Evolutionary conservation across 2,797 vertebrate genomes (phyloP), one percentile per base, ranked within the genome.

Genomic region (Gymnodraco acuticeps): DNA sequence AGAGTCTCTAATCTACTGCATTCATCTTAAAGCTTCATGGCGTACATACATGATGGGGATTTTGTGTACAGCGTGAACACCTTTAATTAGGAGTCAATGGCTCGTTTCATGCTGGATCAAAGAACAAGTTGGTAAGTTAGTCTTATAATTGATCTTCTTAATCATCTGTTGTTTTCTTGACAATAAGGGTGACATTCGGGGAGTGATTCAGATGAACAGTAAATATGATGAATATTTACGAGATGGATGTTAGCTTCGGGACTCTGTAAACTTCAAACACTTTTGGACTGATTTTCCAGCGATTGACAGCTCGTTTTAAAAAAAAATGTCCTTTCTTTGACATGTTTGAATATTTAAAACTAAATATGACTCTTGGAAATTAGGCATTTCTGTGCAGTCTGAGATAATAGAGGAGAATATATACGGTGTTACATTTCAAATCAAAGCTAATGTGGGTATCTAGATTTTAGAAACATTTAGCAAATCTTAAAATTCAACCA

Each of bases 1-100:
- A 5, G 67, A 67, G 70, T 38, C 75, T 63, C 68, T 53, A 73
- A 58, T 77, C 58, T 48, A 11, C 46, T 15, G 51, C 41, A 50
- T 63, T 73, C 20, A 48, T 82, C 61, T 27, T 2, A 42, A 54
- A 60, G 65, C 64, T 56, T 47, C 48, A n/a, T 60, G 50, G 13
- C 13, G 17, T 14, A 45, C 20, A 56, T 17, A 16, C 14, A 59
- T 54, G 4, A 13, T 27, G 27, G 3, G n/a, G 38, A n/a, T 59
- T 11, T 7, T 48, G 70, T 61, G 43, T 67, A 50, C 17, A 50
- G 6, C 3, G 42, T 31, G 15, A 62, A 31, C 10, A 19, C 43
- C 46, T 41, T 47, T 46, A 58, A 45, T 63, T 73, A 54, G 48
- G 16, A 1, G 43, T 60, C 46, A 58, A 13, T 13, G 3, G 27